phyloP scores from a whole-genome alignment of 2,113 vertebrate genomes.

The Bufo bufo region DNA sequence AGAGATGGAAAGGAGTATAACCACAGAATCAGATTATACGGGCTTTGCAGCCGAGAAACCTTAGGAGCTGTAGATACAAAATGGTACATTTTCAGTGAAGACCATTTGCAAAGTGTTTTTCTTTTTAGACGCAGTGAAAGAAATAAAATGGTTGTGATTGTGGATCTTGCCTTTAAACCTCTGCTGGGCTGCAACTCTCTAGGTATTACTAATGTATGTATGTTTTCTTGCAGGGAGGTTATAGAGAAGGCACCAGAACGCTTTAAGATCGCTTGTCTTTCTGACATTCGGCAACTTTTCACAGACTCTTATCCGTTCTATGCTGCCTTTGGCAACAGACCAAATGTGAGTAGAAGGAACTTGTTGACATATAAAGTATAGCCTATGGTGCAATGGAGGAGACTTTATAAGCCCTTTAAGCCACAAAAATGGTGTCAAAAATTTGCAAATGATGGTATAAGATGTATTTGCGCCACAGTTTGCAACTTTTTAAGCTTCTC shows the following conservation, averaged over 20 bases:
- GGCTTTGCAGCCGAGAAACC: too few species aligned
- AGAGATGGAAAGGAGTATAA: too few species aligned
- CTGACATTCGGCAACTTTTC: slow-evolving; percentile 88
- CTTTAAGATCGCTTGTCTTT: slow-evolving; percentile 90
- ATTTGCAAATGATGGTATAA: too few species aligned
- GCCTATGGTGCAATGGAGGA: not conserved
- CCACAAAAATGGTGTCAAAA: too few species aligned
- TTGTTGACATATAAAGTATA: not conserved
- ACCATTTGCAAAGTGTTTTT: too few species aligned
- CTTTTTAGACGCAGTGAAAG: too few species aligned
- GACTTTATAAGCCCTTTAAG: too few species aligned
- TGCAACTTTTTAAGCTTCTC: too few species aligned
- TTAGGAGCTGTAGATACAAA: too few species aligned
- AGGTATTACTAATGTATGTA: not conserved
- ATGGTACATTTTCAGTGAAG: not conserved
- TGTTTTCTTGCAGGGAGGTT: slow-evolving; percentile 79
- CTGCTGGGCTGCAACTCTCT: not conserved
- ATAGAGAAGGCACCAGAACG: slow-evolving; percentile 93
- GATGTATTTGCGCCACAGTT: too few species aligned
- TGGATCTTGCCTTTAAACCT: not conserved
- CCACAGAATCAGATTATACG: too few species aligned
- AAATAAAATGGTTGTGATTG: not conserved
- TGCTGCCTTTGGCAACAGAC: slow-evolving; percentile 90
- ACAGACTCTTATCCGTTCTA: slow-evolving; percentile 79
- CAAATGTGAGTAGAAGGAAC: slow-evolving; percentile 75